These are phyloP conservation scores for Dasyprocta punctata DNA, from an alignment of 2,113 vertebrate genomes.

Conservation along the genomic window DNA sequence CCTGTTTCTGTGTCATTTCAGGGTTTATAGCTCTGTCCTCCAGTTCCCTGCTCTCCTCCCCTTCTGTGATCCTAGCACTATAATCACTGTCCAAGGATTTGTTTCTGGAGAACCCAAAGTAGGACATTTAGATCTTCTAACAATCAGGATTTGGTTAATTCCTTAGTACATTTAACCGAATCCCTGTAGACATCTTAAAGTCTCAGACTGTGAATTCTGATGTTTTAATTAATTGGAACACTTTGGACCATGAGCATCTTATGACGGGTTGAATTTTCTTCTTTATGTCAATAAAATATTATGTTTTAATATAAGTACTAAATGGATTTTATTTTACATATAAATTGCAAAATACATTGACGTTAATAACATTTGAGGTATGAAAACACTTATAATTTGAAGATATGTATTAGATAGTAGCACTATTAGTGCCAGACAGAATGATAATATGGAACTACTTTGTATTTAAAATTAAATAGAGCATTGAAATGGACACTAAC, in stretches of 20 bases:
- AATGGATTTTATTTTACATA: neutral
- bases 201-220: neutral
- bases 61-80: neutral
- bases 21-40: no score
- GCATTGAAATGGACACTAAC: neutral
- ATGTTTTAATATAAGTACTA: neutral
- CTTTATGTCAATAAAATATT: neutral
- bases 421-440: neutral
- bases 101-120: neutral
- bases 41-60: fast-evolving
- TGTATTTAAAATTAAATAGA: neutral
- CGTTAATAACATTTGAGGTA: neutral
- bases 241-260: neutral
- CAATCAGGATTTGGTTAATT: neutral
- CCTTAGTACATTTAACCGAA: neutral
- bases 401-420: neutral
- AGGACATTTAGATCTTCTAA: neutral
- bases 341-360: neutral
- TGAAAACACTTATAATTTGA: neutral
- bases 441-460: neutral
- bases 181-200: neutral
- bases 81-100: neutral
- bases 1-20: neutral
- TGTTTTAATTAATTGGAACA: neutral
- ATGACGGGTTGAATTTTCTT: neutral